Conservation (phyloP, 2,888 invertebrate genomes). For the Clunio marinus region DNA sequence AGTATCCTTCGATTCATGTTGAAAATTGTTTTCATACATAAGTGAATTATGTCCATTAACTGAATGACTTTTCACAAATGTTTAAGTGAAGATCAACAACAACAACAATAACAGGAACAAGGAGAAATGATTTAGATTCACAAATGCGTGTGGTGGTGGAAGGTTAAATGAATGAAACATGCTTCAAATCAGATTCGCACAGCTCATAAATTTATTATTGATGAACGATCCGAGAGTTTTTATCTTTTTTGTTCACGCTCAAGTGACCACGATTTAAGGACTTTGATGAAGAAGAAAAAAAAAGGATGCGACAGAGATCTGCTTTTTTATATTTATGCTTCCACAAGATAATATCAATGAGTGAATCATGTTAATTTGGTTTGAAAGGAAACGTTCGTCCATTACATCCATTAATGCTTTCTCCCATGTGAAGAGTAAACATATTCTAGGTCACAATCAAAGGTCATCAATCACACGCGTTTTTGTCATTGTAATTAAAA, state of each 20-base stretch:
- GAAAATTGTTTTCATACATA: not conserved
- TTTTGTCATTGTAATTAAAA: conserved; percentile 18
- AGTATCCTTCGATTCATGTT: not conserved
- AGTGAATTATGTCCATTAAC: conserved; percentile 38
- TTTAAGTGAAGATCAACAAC: conserved; percentile 21
- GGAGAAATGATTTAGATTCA: too few species aligned
- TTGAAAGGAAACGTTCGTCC: conserved; percentile 32
- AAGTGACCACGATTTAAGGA: conserved; percentile 37
- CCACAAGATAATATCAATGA: not conserved
- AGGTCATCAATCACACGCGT: conserved; percentile 36
- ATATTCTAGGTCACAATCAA: not conserved
- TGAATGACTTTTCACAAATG: conserved; percentile 38
- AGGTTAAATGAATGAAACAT: not conserved
- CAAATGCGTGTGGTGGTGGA: too few species aligned
- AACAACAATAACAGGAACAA: too few species aligned
- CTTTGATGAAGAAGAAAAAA: conserved; percentile 1
- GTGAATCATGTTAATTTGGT: conserved; percentile 19
- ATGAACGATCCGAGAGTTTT: conserved; percentile 29
- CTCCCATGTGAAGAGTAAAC: not conserved
- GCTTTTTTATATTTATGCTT: conserved; percentile 18
- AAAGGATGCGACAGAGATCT: conserved; percentile 10
- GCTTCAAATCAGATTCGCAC: not conserved
- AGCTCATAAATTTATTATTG: conserved; percentile 36
- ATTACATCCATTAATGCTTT: conserved; percentile 23
- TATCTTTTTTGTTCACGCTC: conserved; percentile 33